These are phyloP conservation scores for Delphinapterus leucas DNA, from an alignment of 2,113 vertebrate genomes.

Conservation along the genomic window DNA sequence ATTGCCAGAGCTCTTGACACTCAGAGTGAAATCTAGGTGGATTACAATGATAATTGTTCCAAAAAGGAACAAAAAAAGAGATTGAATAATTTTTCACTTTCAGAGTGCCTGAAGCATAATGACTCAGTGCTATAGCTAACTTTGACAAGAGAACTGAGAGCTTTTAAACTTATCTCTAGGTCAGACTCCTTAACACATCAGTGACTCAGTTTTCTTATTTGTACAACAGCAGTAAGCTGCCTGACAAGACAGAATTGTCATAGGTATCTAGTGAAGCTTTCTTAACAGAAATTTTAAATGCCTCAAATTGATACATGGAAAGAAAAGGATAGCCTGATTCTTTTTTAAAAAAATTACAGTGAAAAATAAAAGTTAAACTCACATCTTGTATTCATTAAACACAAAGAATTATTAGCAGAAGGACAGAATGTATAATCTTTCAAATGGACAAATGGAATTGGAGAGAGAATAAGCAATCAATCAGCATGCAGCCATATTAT, in stretches of 20 bases:
- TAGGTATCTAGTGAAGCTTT: not conserved
- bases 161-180: slow-evolving; percentile 52
- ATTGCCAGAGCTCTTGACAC: slow-evolving; percentile 23
- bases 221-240: slow-evolving; percentile 10
- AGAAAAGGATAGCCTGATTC: not conserved
- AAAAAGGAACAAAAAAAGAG: slow-evolving; percentile 43
- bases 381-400: slow-evolving; percentile 32
- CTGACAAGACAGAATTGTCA: slow-evolving; percentile 35
- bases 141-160: slow-evolving; percentile 22
- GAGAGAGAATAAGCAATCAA: not conserved
- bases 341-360: not conserved
- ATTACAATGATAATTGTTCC: slow-evolving; percentile 54
- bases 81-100: slow-evolving; percentile 45
- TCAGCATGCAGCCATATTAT: not conserved
- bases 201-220: slow-evolving; percentile 48
- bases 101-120: slow-evolving; percentile 38
- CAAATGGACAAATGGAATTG: not conserved
- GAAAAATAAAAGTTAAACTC: slow-evolving; percentile 12
- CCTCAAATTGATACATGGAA: slow-evolving; percentile 19
- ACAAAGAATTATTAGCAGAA: slow-evolving; percentile 23
- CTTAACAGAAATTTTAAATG: slow-evolving; percentile 26
- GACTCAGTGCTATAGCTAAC: slow-evolving; percentile 32
- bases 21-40: slow-evolving; percentile 41
- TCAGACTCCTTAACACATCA: slow-evolving; percentile 21
- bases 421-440: not conserved